Conservation (phyloP, 1,140 invertebrate species). For the Papilio glaucus region DNA sequence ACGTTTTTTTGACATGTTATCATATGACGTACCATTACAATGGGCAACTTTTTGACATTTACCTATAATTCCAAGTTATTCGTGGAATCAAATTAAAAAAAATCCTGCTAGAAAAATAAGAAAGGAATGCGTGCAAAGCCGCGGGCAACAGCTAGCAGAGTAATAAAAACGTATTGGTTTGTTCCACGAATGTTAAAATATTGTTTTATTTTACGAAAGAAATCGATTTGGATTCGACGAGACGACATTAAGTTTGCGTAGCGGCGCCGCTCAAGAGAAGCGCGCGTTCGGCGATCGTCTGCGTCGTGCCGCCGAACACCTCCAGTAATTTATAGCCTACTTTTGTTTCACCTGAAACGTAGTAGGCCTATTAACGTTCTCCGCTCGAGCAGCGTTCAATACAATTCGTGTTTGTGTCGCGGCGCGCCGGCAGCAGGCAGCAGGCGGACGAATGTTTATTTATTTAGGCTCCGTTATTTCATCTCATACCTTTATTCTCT, state of each 20-base stretch:
- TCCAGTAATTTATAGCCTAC: constrained; percentile 14
- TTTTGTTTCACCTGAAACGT: not conserved
- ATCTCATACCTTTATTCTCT: not conserved
- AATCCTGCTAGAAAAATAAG: too few relatives aligned
- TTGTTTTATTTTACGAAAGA: not conserved
- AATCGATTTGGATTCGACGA: not conserved
- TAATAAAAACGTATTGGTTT: too few relatives aligned
- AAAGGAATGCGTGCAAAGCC: too few relatives aligned
- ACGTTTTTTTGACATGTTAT: too few relatives aligned
- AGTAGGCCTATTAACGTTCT: constrained; percentile 2
- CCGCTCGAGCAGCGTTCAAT: not conserved
- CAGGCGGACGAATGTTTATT: not conserved
- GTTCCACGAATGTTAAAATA: not conserved
- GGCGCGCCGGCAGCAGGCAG: not conserved
- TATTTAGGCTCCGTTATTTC: not conserved
- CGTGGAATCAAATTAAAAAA: too few relatives aligned
- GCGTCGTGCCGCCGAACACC: not conserved
- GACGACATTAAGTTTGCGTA: not conserved
- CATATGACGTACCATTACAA: too few relatives aligned
- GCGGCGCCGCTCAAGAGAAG: not conserved
- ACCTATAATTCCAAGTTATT: too few relatives aligned
- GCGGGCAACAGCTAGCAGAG: too few relatives aligned
- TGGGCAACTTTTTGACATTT: too few relatives aligned
- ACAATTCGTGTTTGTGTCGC: not conserved
- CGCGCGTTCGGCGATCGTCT: too few relatives aligned